phyloP scores from a whole-genome alignment of 1,140 invertebrate genomes.

The Epicauta chinensis region DNA sequence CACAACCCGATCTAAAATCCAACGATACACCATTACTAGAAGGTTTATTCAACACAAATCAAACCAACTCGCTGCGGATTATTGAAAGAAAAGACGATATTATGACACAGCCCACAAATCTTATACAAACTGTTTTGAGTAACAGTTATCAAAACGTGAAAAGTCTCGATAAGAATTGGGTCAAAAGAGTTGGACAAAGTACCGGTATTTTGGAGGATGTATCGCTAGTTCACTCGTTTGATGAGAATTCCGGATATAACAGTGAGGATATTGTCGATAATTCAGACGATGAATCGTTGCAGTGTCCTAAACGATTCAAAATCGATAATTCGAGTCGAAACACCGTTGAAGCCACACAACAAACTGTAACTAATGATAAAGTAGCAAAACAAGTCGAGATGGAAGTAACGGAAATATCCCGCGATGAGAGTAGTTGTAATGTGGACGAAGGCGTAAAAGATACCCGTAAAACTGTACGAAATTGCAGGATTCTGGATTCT shows the following conservation, averaged over 20 bases:
- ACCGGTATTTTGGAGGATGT: too few relatives aligned
- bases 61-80: neutral
- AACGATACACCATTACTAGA: constrained; percentile 1
- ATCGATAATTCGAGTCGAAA: neutral
- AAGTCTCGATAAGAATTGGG: constrained; percentile 37
- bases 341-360: too few relatives aligned
- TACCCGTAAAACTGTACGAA: too few relatives aligned
- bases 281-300: constrained; percentile 50
- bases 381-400: too few relatives aligned
- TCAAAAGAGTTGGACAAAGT: constrained; percentile 28
- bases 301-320: constrained; percentile 34
- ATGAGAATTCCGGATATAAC: too few relatives aligned
- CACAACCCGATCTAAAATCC: constrained; percentile 15
- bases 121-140: constrained; percentile 40
- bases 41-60: constrained; percentile 9
- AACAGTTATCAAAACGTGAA: constrained; percentile 23
- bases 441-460: too few relatives aligned
- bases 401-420: too few relatives aligned
- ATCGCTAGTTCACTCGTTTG: too few relatives aligned
- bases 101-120: constrained; percentile 38
- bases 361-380: too few relatives aligned
- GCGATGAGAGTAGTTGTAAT: too few relatives aligned
- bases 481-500: too few relatives aligned
- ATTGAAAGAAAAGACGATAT: constrained; percentile 14
- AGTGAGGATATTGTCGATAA: constrained; percentile 58